These are phyloP conservation scores for Girardinichthys multiradiatus DNA, from an alignment of 2,113 vertebrate species.

Conservation along the genomic window DNA sequence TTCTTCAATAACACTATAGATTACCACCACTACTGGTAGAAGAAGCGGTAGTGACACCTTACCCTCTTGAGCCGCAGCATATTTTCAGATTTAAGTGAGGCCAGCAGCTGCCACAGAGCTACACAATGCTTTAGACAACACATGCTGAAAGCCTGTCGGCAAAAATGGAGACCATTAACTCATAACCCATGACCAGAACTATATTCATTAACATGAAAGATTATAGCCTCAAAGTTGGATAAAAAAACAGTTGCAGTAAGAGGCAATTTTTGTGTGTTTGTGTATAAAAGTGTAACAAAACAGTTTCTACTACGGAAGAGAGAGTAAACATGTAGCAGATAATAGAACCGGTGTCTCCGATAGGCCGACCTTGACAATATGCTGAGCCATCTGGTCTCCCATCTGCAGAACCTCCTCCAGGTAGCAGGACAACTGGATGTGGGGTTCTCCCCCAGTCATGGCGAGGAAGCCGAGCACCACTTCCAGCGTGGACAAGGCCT, in stretches of 20 bases:
- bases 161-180: neutral
- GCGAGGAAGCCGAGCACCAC: conserved; percentile 90
- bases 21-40: neutral
- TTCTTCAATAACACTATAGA: neutral
- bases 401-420: conserved; percentile 87
- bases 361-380: conserved; percentile 84
- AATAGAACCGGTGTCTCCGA: conserved; percentile 13
- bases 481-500: conserved; percentile 87
- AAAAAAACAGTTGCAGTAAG: neutral
- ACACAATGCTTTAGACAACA: conserved; percentile 86
- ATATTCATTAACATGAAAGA: neutral
- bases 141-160: conserved; percentile 81
- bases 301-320: neutral
- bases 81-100: conserved; percentile 88
- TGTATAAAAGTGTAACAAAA: conserved; percentile 7
- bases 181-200: neutral
- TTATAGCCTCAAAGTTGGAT: neutral
- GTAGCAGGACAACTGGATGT: conserved; percentile 84
- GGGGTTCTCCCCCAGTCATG: conserved; percentile 83
- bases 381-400: conserved; percentile 83
- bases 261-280: neutral
- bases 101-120: conserved; percentile 91
- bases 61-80: conserved; percentile 88
- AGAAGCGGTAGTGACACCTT: conserved; percentile 30
- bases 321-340: neutral